These are phyloP conservation scores for Hypena proboscidalis DNA, from an alignment of 2,888 invertebrate genomes.

Conservation along the genomic window DNA sequence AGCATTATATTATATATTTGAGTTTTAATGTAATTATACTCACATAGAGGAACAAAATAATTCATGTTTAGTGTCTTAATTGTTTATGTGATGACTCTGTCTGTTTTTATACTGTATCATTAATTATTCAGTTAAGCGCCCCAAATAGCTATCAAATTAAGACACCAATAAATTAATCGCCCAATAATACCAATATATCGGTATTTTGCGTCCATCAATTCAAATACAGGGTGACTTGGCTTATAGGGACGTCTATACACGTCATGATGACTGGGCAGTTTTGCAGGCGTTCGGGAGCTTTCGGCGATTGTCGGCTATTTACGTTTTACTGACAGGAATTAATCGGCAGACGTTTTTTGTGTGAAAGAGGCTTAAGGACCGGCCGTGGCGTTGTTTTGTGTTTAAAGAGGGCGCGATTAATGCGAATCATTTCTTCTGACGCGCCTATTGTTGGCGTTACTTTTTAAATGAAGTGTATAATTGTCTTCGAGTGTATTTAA, in stretches of 20 bases:
- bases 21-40: not conserved
- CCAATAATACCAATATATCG: slow-evolving; percentile 67
- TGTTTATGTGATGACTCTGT: too few species aligned
- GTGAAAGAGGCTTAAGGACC: slow-evolving; percentile 51
- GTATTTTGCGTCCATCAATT: slow-evolving; percentile 63
- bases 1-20: slow-evolving; percentile 1
- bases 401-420: slow-evolving; percentile 62
- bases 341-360: slow-evolving; percentile 62
- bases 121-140: not conserved
- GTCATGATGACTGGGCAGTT: slow-evolving; percentile 66
- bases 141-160: slow-evolving; percentile 4
- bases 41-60: too few species aligned
- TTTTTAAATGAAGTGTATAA: slow-evolving; percentile 48
- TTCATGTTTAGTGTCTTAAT: too few species aligned
- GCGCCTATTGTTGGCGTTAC: slow-evolving; percentile 49
- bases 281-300: slow-evolving; percentile 32
- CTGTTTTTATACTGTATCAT: too few species aligned
- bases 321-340: slow-evolving; percentile 60
- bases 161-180: slow-evolving; percentile 42
- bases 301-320: slow-evolving; percentile 40
- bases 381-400: slow-evolving; percentile 63
- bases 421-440: slow-evolving; percentile 64
- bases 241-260: slow-evolving; percentile 52
- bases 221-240: slow-evolving; percentile 62
- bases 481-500: slow-evolving; percentile 44